Conservation (phyloP, 2,113 vertebrate genomes). For the Chamaea fasciata region DNA sequence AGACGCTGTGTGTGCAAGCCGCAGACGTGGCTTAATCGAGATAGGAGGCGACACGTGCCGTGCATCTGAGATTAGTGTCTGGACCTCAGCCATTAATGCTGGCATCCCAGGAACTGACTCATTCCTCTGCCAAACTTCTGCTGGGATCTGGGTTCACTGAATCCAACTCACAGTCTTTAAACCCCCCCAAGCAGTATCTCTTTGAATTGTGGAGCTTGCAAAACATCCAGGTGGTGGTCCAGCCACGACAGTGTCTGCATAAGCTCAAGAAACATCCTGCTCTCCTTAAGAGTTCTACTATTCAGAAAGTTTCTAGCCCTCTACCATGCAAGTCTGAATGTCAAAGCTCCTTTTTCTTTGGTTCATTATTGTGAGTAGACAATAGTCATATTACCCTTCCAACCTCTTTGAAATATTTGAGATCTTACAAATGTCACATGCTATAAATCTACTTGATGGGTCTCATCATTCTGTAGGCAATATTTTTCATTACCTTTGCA, state of each 20-base stretch:
- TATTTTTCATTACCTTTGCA: constrained; percentile 60
- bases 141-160: constrained; percentile 69
- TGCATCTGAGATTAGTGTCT: constrained; percentile 72
- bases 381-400: neutral
- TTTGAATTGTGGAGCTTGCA: constrained; percentile 42
- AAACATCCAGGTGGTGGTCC: constrained; percentile 56
- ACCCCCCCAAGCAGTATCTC: constrained; percentile 41
- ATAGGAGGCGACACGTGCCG: constrained; percentile 65
- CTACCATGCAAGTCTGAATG: neutral
- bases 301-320: neutral
- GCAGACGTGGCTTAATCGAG: constrained; percentile 68
- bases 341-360: neutral
- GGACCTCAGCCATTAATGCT: constrained; percentile 72
- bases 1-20: constrained; percentile 5
- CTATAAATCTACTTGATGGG: constrained; percentile 42
- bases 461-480: constrained; percentile 38
- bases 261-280: neutral
- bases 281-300: neutral
- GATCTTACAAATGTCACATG: neutral
- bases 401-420: neutral
- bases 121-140: constrained; percentile 75
- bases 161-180: constrained; percentile 62
- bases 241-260: neutral
- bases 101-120: constrained; percentile 66
- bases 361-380: neutral